Base-by-base conservation (phyloP, 2,888 invertebrate genomes). In the Nomada fabriciana region DNA sequence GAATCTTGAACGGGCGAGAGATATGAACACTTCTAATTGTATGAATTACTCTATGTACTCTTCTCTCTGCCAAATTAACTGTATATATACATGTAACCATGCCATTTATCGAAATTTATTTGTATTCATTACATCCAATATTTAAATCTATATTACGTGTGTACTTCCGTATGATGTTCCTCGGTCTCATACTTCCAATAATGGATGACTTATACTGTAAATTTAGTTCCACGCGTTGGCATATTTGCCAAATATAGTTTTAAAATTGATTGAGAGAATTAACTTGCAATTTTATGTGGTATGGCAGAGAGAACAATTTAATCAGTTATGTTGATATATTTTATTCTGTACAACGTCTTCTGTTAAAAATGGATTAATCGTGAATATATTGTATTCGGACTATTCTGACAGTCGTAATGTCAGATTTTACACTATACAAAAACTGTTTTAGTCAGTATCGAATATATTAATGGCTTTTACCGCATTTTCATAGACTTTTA, bases 21-120 rank as follows among this genome's bases (percentile, higher is more conserved):
- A n/a, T 73, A 73, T 9, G 29, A 20, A 50, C 9, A 36, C 11
- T 70, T 15, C 50, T 36, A 20, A 43, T 47, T 63, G n/a, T 18
- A 57, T 65, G n/a, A 20, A 55, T 64, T 57, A 73, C 15, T 42
- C 43, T 76, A 65, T 47, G 69, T 73, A 70, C 77, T 73, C 50
- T 76, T 78, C 80, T 87, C 84, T 88, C 79, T 87, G 87, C 82
- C 82, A 83, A 86, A 80, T 85, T 59, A 80, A 80, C 42, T 85
- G 61, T 88, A 84, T 67, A 78, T 61, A 77, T 74, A 52, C 36
- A 57, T 69, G 52, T 74, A 43, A 55, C 43, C 53, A 63, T 29
- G 20, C 52, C 20, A 29, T 63, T 13, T 53, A 15, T 36, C 13
- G 9, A n/a, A 73, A 55, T 68, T 75, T 52, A 61, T 61, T 18